phyloP scores from a whole-genome alignment of 2,113 vertebrate species.

The Mustelus asterias region DNA sequence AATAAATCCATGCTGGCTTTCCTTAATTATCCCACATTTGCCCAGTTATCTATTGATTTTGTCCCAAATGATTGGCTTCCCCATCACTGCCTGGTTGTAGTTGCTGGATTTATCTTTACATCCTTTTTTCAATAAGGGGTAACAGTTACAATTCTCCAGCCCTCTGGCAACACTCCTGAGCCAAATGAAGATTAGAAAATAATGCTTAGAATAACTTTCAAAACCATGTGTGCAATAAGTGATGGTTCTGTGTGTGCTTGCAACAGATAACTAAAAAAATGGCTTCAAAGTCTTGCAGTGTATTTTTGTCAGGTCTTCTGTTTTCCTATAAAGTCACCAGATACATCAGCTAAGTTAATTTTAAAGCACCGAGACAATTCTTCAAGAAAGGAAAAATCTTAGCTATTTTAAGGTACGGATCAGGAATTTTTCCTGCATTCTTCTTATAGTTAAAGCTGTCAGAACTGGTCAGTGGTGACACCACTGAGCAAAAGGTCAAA shows the following conservation, averaged over 20 bases:
- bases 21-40: neutral
- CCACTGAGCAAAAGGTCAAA: neutral
- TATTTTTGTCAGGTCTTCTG: neutral
- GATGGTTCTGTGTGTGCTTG: neutral
- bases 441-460: constrained; percentile 37
- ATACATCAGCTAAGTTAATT: constrained; percentile 14
- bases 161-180: neutral
- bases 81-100: neutral
- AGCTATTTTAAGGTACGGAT: constrained; percentile 32
- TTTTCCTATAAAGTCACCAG: constrained; percentile 32
- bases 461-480: constrained; percentile 22
- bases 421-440: constrained; percentile 31
- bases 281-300: neutral
- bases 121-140: neutral
- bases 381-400: constrained; percentile 20
- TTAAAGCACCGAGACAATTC: constrained; percentile 19
- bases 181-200: neutral
- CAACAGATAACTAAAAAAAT: neutral
- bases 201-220: neutral
- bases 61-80: neutral
- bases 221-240: neutral
- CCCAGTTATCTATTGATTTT: neutral
- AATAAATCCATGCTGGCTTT: neutral
- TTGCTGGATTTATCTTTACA: neutral
- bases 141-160: neutral